Percentiles rank a stretch among this genome's conserved stretches.
Conservation (phyloP, 2,797 vertebrate genomes). For the Tangara arthus region DNA sequence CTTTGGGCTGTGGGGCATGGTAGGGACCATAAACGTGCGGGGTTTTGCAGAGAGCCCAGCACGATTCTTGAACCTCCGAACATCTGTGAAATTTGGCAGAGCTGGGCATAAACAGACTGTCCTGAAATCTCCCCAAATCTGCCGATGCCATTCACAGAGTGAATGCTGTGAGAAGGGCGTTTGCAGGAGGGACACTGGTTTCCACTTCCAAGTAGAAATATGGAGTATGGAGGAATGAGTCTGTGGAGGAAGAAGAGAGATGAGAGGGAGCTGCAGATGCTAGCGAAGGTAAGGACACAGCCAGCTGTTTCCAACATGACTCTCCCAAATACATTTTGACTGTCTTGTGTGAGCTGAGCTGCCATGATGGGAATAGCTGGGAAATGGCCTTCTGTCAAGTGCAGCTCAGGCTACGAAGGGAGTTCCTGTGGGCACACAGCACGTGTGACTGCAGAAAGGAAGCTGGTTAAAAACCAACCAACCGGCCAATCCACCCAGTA, state of each 20-base stretch:
- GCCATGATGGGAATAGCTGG: background rate
- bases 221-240: background rate
- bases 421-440: background rate
- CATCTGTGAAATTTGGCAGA: constrained; percentile 33
- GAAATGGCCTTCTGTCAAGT: background rate
- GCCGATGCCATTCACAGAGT: background rate
- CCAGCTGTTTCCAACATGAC: background rate
- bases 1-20: background rate
- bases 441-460: background rate
- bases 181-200: background rate
- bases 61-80: background rate
- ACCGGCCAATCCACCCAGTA: background rate
- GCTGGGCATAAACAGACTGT: background rate
- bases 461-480: background rate
- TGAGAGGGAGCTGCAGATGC: background rate
- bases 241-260: background rate
- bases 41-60: background rate
- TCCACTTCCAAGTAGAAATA: background rate
- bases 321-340: background rate
- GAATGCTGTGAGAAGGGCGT: background rate
- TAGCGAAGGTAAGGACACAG: background rate
- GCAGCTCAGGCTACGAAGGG: background rate
- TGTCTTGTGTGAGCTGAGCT: background rate
- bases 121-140: background rate
- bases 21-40: background rate